These are phyloP conservation scores for Epinotia nisella DNA, from an alignment of 2,888 invertebrate species.

Conservation along the genomic window DNA sequence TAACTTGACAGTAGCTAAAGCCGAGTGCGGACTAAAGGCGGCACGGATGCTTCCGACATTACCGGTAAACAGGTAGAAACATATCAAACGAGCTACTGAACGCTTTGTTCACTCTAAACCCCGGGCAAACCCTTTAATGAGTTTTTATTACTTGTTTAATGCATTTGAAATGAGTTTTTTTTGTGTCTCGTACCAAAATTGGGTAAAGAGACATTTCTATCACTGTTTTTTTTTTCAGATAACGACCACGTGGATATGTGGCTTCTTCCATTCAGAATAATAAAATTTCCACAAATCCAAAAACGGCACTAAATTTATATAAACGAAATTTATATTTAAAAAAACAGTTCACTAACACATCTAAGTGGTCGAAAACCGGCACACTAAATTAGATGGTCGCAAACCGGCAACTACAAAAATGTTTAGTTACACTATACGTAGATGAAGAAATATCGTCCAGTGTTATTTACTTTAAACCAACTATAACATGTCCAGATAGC, in stretches of 20 bases:
- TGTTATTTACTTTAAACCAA: constrained; percentile 1
- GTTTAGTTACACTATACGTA: not conserved
- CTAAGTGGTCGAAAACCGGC: too few relatives aligned
- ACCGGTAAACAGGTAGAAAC: constrained; percentile 75
- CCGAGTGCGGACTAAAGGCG: constrained; percentile 52
- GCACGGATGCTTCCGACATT: constrained; percentile 67
- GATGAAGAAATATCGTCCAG: constrained; percentile 19
- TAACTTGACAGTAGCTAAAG: not conserved
- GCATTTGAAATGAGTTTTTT: not conserved
- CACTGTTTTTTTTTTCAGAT: too few relatives aligned
- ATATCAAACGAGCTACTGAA: constrained; percentile 72
- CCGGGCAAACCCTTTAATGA: not conserved
- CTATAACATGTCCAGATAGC: constrained; percentile 1
- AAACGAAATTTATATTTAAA: too few relatives aligned
- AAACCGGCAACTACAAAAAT: too few relatives aligned
- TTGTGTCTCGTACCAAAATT: not conserved
- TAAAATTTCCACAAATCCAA: too few relatives aligned
- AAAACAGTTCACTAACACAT: too few relatives aligned
- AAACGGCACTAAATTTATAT: too few relatives aligned
- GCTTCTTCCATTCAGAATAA: too few relatives aligned
- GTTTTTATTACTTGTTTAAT: not conserved
- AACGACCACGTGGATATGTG: too few relatives aligned
- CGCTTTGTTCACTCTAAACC: constrained; percentile 4
- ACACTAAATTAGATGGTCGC: too few relatives aligned
- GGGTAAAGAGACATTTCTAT: too few relatives aligned